Base-by-base conservation (phyloP, 2,113 vertebrate species). In the Tichodroma muraria region DNA sequence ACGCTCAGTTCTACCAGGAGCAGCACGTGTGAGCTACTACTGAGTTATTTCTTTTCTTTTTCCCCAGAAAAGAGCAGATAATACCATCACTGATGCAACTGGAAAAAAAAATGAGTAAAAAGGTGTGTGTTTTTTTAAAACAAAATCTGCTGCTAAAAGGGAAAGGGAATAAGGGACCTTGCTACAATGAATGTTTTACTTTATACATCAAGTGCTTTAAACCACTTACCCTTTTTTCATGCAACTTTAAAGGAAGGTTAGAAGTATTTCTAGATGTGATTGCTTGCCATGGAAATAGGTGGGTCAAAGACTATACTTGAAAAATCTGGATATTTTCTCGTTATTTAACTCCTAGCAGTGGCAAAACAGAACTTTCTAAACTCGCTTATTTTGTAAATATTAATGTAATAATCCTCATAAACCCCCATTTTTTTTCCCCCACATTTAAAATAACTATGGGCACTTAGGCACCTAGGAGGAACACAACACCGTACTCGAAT, bases 181-280 rank as follows among this genome's bases (percentile, higher is more conserved):
- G 80, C 63, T 96, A 81, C 65, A 79, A 84, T 37, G 54, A 90
- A 90, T 80, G 27, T 82, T 88, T 94, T 93, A 53, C 44, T 92
- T 95, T 38, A 71, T 78, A 84, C 69, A 81, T 89, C 83, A 89
- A 84, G 47, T 86, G 61, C 72, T 92, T 95, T 93, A 88, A 93
- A 93, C 31, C 61, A 87, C 60, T 84, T 84, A 84, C 12, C 25
- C 52, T 87, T 95, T 80, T 70, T 84, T 49, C 80, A 69, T 54
- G 38, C 35, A 79, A 40, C 77, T 79, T 92, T 49, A 92, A 92
- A 89, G 72, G 89, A 94, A 71, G 65, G 80, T 92, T 84, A 88
- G 60, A 90, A 94, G 65, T 88, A 88, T 66, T 88, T 96, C 77
- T 66, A 88, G 86, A 86, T 53, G 77, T 76, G 80, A 84, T 78